These are phyloP conservation scores for Cephalopholis sonnerati DNA, from an alignment of 2,113 vertebrate species.

Conservation along the genomic window DNA sequence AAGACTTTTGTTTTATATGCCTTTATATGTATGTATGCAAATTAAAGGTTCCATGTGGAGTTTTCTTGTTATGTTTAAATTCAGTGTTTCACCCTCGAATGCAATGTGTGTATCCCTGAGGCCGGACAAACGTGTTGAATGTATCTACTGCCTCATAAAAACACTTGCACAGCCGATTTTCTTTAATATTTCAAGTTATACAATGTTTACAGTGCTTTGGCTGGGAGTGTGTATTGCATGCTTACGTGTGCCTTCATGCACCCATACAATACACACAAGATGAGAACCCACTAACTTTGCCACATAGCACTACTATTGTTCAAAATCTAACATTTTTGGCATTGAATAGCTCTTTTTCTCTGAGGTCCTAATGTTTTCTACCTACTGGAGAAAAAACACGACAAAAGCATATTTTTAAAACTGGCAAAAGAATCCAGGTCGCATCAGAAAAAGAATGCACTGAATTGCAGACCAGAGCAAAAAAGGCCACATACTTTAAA, in stretches of 20 bases:
- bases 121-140: not conserved
- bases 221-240: not conserved
- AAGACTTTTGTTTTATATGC: no score
- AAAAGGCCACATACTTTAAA: no score
- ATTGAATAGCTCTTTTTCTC: no score
- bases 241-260: not conserved
- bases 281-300: not conserved
- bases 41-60: not conserved
- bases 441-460: no score
- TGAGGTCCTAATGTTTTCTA: no score
- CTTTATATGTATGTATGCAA: not conserved
- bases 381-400: no score
- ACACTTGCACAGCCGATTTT: not conserved
- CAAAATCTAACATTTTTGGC: not conserved
- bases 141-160: not conserved
- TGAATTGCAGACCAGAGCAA: no score
- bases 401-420: no score
- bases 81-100: not conserved
- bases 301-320: not conserved
- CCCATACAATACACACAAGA: not conserved
- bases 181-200: not conserved
- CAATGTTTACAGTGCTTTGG: not conserved
- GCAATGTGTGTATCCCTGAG: not conserved
- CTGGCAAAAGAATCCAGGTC: no score
- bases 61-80: no score